phyloP scores from a whole-genome alignment of 2,113 vertebrate genomes.

The Leucosticte australis region DNA sequence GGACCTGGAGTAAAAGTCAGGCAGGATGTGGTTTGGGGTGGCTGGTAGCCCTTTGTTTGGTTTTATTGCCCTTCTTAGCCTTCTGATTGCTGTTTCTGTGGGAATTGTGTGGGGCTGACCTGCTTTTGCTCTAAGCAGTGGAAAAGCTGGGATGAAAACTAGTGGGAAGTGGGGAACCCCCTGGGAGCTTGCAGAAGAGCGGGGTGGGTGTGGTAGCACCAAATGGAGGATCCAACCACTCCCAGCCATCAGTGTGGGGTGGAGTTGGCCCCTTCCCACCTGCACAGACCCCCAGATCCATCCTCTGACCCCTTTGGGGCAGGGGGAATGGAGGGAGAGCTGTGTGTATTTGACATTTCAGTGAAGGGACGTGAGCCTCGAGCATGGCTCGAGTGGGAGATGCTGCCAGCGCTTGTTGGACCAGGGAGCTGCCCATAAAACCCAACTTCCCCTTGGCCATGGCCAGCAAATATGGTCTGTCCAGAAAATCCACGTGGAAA shows the following conservation, averaged over 20 bases:
- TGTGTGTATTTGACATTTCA: rapidly evolving
- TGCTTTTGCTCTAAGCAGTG: background rate
- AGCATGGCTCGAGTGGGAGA: background rate
- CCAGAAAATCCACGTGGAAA: conserved; percentile 12
- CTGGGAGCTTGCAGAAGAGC: background rate
- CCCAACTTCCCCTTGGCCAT: background rate
- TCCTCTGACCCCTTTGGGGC: background rate
- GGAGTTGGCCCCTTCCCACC: background rate
- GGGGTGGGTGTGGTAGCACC: background rate
- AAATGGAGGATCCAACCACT: background rate
- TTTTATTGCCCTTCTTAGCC: background rate
- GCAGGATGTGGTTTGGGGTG: background rate
- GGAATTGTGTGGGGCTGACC: background rate
- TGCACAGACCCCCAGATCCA: background rate
- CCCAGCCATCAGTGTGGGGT: rapidly evolving
- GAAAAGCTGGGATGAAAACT: background rate
- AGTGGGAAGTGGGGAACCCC: background rate
- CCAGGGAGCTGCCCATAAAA: background rate
- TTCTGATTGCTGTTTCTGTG: background rate
- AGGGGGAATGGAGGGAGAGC: rapidly evolving
- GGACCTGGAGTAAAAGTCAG: background rate
- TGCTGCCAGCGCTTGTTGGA: background rate
- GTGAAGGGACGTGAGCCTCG: background rate
- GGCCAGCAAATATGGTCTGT: background rate
- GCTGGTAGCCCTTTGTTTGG: background rate